Base-by-base conservation (phyloP, 2,797 vertebrate genomes). In the Poecilia wingei region DNA sequence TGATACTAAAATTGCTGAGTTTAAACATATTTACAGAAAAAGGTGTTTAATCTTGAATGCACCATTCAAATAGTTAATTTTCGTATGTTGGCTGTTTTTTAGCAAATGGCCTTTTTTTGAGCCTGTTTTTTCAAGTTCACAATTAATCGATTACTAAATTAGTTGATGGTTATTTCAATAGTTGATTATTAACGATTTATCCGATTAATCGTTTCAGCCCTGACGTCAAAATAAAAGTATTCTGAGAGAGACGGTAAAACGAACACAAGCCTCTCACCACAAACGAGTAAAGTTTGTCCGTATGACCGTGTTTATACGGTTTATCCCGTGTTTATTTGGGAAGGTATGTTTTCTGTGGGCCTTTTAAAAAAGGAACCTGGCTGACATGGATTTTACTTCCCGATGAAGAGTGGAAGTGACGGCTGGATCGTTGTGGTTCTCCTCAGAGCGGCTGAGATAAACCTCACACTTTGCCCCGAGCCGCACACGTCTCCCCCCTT, bases 391-490 rank as follows among this genome's bases (percentile, higher is more conserved):
- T 13, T 45, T 69, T 43, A 45, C 45, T 59, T 46, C 16, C 51
- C 16, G 20, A 31, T 72, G 3, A 45, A 22, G 12, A 49, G 71
- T 71, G 2, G 13, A 77, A 6, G 9, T 33, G 49, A 71, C 18
- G 36, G 33, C 53, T 39, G 45, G 69, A 49, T 47, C 20, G 76
- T 72, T 72, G 16, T 4, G 1, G 7, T 9, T 79, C 43, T 55
- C 4, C 16, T 49, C 31, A 33, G 41, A 45, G 20, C 10, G 33
- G 41, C 41, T 28, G 31, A 74, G 61, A 79, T 79, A 75, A 79
- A 46, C 20, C 46, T 69, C 78, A 79, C 72, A 79, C 78, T 79
- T 79, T 70, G 72, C 39, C 78, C 78, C 51, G 49, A 75, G 25
- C 72, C 14, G 57, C 41, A 45, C 78, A 75, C 41, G 72, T 75